Evolutionary conservation across 2,113 vertebrate genomes (phyloP).

Genomic region (Callionymus lyra): DNA sequence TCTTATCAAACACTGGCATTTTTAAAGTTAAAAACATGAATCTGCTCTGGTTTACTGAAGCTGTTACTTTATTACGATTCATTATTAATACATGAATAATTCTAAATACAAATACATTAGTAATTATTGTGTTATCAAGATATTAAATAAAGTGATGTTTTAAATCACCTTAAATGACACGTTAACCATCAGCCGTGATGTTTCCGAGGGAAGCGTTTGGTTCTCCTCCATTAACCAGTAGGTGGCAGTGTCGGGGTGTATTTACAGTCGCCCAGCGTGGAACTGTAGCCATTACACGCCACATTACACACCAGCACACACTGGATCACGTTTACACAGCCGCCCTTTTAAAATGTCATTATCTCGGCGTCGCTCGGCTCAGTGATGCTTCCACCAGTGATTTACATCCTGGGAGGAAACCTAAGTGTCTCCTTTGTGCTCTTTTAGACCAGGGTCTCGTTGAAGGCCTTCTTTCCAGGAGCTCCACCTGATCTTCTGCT

Average conservation of each 20-base stretch:
- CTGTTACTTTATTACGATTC: no score
- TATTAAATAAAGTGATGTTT: no score
- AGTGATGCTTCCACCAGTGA: constrained; percentile 14
- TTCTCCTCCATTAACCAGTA: constrained; percentile 17
- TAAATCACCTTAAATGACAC: no score
- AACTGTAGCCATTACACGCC: constrained; percentile 44
- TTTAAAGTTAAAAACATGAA: no score
- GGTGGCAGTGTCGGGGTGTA: constrained; percentile 38
- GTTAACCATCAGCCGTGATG: no score
- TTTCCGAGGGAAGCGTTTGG: no score
- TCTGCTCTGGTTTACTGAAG: no score
- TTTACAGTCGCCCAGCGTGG: constrained; percentile 12
- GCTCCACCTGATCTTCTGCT: constrained; percentile 64
- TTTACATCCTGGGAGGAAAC: constrained; percentile 19
- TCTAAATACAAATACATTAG: no score
- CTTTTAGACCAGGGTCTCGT: constrained; percentile 68
- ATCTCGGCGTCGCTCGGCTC: constrained; percentile 27
- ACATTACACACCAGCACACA: constrained; percentile 48
- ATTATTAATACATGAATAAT: no score
- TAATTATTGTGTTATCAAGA: no score
- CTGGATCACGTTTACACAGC: constrained; percentile 40
- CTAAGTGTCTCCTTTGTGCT: constrained; percentile 30
- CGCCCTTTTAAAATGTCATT: constrained; percentile 37
- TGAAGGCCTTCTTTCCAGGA: constrained; percentile 78
- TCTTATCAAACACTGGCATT: no score